Evolutionary conservation across 92 coral and sea anemone genomes (phyloP).

Genomic region (Umimayanthus chanpuru): DNA sequence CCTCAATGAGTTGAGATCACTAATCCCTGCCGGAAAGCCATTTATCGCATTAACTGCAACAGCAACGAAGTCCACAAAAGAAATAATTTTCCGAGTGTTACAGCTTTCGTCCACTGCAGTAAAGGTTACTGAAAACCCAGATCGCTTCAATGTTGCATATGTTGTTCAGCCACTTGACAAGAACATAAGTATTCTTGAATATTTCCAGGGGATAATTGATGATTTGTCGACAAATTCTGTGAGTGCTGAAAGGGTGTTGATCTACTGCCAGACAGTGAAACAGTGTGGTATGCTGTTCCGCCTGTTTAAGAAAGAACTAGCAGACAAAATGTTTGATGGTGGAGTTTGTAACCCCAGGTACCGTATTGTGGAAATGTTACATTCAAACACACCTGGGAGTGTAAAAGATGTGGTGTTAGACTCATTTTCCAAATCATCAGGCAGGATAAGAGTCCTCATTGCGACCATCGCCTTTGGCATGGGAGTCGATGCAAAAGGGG

Average conservation of each 20-base stretch:
- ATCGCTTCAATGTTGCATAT: conserved; percentile 36
- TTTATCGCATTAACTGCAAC: conserved; percentile 49
- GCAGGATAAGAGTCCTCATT: conserved; percentile 22
- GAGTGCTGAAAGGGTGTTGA: conserved; percentile 38
- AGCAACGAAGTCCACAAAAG: conserved; percentile 36
- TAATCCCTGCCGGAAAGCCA: conserved; percentile 46
- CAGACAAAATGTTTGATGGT: background rate
- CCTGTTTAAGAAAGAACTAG: conserved; percentile 44
- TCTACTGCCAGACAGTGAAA: conserved; percentile 52
- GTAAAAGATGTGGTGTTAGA: conserved; percentile 24
- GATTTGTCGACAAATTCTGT: conserved; percentile 23
- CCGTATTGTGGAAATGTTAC: conserved; percentile 39
- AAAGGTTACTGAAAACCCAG: conserved; percentile 41
- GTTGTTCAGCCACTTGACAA: conserved; percentile 35
- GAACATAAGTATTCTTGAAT: conserved; percentile 15
- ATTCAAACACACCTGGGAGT: conserved; percentile 27
- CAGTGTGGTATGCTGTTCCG: conserved; percentile 46
- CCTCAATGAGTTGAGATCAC: conserved; percentile 41
- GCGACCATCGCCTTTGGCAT: conserved; percentile 43
- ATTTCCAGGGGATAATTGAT: conserved; percentile 36
- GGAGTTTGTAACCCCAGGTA: conserved; percentile 20
- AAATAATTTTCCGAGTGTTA: conserved; percentile 25
- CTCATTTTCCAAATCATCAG: background rate
- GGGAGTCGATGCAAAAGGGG: conserved; percentile 40
- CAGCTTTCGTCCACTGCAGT: conserved; percentile 21